Conservation (phyloP, 1,140 invertebrate species). For the Drepana arcuata region DNA sequence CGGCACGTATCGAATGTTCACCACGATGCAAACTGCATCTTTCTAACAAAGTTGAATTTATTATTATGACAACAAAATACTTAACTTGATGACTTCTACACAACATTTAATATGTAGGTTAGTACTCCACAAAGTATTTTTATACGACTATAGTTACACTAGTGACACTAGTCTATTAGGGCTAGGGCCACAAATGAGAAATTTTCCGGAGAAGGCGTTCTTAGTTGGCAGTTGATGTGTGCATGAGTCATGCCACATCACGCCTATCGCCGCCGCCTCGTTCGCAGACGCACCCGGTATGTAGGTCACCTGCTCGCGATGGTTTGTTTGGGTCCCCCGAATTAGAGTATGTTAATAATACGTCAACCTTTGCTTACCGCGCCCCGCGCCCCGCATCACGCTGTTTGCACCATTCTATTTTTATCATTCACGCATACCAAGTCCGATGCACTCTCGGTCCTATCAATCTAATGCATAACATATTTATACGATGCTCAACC, state of each 20-base stretch:
- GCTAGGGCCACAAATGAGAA: too few species aligned
- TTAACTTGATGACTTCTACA: too few species aligned
- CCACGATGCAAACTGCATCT: too few species aligned
- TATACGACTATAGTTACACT: too few species aligned
- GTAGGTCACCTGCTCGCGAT: slow-evolving; percentile 56
- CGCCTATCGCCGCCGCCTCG: slow-evolving; percentile 29
- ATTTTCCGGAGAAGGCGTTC: too few species aligned
- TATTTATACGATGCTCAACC: background rate
- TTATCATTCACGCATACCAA: slow-evolving; percentile 21
- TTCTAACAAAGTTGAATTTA: too few species aligned
- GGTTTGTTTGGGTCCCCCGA: slow-evolving; percentile 65
- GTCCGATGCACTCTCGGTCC: slow-evolving; percentile 9
- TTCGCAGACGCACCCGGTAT: slow-evolving; percentile 45
- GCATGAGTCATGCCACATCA: slow-evolving; percentile 54
- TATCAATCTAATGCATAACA: background rate
- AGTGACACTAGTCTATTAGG: too few species aligned
- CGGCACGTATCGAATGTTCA: too few species aligned
- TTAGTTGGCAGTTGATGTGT: too few species aligned
- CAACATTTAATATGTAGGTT: too few species aligned
- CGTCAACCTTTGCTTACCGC: slow-evolving; percentile 40
- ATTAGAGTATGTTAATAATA: slow-evolving; percentile 58
- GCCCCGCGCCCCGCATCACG: slow-evolving; percentile 15
- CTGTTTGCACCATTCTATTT: slow-evolving; percentile 29
- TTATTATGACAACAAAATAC: too few species aligned
- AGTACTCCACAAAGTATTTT: too few species aligned